Base-by-base conservation (phyloP, 1,140 invertebrate species). In the Drosophila azteca region DNA sequence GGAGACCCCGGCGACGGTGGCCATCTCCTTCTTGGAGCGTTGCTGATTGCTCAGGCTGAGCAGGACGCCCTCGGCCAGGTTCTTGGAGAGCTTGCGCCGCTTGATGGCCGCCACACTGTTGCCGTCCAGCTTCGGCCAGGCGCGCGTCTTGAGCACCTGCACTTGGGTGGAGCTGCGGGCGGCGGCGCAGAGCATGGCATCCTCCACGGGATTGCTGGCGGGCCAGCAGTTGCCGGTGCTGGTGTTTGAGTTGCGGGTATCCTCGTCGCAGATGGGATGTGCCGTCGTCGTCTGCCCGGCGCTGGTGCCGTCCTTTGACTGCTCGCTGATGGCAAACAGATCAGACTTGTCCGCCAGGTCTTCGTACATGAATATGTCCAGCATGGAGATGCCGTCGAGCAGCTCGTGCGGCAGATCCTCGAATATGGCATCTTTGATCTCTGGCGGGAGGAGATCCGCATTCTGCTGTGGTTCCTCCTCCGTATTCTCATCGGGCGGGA, bases 351-450 rank as follows among this genome's bases (percentile, higher is more conserved):
- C 85, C 24, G 93, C 93, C 69, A 94, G 94, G 81, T 94, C 93
- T 41, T 95, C 95, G 31, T 93, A 93, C 93, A 94, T 94, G 48
- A 94, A 91, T 61, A 95, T 95, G 71, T 95, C 95, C 91, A 96
- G 95, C 95, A 96, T 96, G 2, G 95, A 96, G 83, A 96, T 96
- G 17, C 95, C 96, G 80, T 96, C 95, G 8, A 97, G 91, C 31
- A 96, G 90, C 81, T 96, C 96, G 77, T 96, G 95, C 41, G 96
- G 96, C 15, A 96, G 83, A 89, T 97, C 96, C 92, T 96, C 95
- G 75, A 96, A 95, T 85, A 97, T 96, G 13, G 95, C 95, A 90
- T 96, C 96, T 78, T 96, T 96, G 1, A 96, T 93, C 93, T 97
- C 96, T 0, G 95, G 96, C 11, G 96, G 95, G 24, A 97, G 90